These are phyloP conservation scores for Melanaphis sacchari DNA, from an alignment of 1,140 invertebrate genomes.

Conservation along the genomic window DNA sequence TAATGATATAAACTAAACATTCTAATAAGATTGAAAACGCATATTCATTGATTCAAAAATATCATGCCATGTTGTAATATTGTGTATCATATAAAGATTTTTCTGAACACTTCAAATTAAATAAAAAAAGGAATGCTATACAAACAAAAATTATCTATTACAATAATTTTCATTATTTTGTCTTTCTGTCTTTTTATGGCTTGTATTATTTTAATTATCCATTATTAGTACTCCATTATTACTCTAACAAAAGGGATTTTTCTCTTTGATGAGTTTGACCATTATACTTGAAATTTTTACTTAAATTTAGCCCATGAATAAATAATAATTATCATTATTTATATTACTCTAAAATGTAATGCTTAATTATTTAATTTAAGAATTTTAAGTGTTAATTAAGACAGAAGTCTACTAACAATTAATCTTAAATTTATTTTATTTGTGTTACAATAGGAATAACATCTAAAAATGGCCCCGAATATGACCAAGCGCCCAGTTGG, in stretches of 20 bases:
- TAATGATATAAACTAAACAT: background rate
- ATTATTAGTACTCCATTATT: too few relatives aligned
- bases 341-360: background rate
- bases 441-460: background rate
- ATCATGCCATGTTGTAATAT: background rate
- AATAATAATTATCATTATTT: too few relatives aligned
- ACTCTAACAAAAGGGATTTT: too few relatives aligned
- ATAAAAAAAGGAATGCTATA: too few relatives aligned
- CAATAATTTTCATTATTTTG: too few relatives aligned
- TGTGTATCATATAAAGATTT: background rate
- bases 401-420: background rate
- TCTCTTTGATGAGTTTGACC: too few relatives aligned
- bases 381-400: background rate
- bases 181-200: too few relatives aligned
- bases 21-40: background rate
- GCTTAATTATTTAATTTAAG: background rate
- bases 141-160: too few relatives aligned
- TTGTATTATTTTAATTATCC: too few relatives aligned
- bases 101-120: too few relatives aligned
- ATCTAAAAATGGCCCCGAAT: constrained; percentile 69
- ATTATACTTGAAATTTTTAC: too few relatives aligned
- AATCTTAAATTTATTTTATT: background rate
- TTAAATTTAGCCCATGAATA: too few relatives aligned
- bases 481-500: constrained; percentile 69
- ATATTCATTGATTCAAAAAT: background rate